Base-by-base conservation (phyloP, 2,797 vertebrate genomes). In the Vultur gryphus region DNA sequence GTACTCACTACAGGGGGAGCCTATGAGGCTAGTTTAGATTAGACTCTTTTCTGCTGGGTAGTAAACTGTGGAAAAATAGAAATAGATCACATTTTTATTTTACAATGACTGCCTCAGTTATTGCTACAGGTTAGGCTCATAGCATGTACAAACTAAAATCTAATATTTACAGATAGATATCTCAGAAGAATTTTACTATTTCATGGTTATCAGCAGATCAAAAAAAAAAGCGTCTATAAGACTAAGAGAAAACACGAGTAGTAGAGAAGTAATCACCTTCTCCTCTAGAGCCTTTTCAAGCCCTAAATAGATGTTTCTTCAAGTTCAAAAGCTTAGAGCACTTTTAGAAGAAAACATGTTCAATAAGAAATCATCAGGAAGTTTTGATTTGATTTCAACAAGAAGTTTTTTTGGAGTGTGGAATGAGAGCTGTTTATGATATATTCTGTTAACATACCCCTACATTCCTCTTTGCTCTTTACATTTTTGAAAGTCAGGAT, bases 391-490 rank as follows among this genome's bases (percentile, higher is more conserved):
- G 16, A 75, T 93, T 95, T 94, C 71, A 91, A 81, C 20, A 57
- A 75, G 46, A 90, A 82, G 5, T 24, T 89, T 78, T 93, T 95
- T 91, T 62, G 44, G 54, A 79, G 16, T 62, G 51, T 77, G 44
- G 61, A 93, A 77, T 77, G 61, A 70, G 79, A 91, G 29, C 48
- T 80, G 82, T 95, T 97, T 87, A 54, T 93, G 49, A 70, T 90
- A 86, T 71, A 84, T 78, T 91, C 72, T 75, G 65, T 43, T 95
- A 93, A 61, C 85, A 94, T 81, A 75, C 24, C 72, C 72, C 35
- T 80, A 73, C 49, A 67, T 88, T 93, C 49, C 52, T 90, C 61
- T 95, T 93, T 79, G 80, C 90, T 95, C 92, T 91, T 93, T 93
- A 84, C 52, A 3, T 93, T 91, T 95, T 73, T 93, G 80, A 86